Evolutionary conservation across 2,113 vertebrate genomes (phyloP).

Genomic region (Mionectes macconnelli): DNA sequence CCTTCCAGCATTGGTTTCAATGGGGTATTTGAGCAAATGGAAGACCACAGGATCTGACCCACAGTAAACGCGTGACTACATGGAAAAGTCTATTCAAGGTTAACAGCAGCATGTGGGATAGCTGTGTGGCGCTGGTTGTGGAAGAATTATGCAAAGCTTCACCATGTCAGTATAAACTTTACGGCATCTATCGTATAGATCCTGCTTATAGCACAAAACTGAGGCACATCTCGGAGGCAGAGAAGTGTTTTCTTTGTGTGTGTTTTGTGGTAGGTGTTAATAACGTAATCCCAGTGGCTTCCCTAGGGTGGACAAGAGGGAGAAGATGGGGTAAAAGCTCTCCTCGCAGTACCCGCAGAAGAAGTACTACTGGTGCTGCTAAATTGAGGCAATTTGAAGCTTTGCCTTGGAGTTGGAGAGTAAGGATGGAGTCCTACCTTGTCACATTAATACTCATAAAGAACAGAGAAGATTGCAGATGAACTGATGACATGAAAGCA

Average conservation of each 20-base stretch:
- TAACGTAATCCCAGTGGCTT: background rate
- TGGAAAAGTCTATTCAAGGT: constrained; percentile 20
- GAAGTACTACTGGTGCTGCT: background rate
- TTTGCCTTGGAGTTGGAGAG: background rate
- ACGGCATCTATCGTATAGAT: background rate
- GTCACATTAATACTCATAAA: background rate
- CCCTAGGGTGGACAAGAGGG: background rate
- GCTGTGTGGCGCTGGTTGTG: background rate
- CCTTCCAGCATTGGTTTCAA: constrained; percentile 3
- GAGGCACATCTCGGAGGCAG: background rate
- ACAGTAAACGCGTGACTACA: background rate
- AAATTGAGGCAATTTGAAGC: background rate
- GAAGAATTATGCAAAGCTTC: background rate
- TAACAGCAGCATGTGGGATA: background rate
- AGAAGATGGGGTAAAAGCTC: background rate
- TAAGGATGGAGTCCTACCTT: background rate
- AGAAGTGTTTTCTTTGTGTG: background rate
- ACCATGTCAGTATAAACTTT: background rate
- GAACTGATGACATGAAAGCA: background rate
- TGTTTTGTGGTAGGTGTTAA: background rate
- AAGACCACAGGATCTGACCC: constrained; percentile 20
- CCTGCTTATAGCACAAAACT: background rate
- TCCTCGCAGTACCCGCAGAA: background rate
- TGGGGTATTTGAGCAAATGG: constrained; percentile 24
- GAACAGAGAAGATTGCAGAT: background rate